Conservation (phyloP, 2,888 invertebrate species). For the Protodeltote pygarga region DNA sequence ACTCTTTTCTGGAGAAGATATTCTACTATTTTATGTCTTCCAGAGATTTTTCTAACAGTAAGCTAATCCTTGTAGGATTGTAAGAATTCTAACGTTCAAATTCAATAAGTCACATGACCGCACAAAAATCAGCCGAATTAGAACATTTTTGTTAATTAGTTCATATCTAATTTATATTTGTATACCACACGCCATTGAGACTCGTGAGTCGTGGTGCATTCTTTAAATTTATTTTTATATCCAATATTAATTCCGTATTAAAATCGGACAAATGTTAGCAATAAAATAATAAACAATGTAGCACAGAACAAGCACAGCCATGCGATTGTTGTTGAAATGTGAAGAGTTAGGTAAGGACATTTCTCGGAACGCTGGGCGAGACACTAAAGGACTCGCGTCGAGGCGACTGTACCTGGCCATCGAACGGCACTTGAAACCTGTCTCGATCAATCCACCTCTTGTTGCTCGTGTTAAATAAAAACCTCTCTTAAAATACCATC, state of each 20-base stretch:
- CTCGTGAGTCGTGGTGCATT: no score
- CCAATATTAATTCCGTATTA: conserved; percentile 1
- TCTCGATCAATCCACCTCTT: conserved; percentile 86
- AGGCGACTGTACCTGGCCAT: conserved; percentile 73
- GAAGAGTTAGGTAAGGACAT: conserved; percentile 77
- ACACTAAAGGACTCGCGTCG: conserved; percentile 71
- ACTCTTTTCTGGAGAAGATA: no score
- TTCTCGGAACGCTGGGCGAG: conserved; percentile 80
- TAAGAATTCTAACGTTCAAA: no score
- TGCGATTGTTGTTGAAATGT: conserved; percentile 64
- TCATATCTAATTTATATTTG: no score
- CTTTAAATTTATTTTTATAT: no score
- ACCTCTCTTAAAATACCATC: conserved; percentile 84
- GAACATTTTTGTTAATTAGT: no score
- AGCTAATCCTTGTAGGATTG: no score
- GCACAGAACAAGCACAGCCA: conserved; percentile 44
- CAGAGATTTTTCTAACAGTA: no score
- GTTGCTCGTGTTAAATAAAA: conserved; percentile 86
- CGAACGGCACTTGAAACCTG: conserved; percentile 85
- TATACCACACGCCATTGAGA: no score
- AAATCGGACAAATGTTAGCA: conserved; percentile 18
- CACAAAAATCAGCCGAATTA: no score
- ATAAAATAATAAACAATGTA: conserved; percentile 36
- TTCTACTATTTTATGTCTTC: no score
- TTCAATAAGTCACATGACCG: no score